Percentiles rank a stretch among this genome's conserved stretches.
Conservation (phyloP, 1,140 invertebrate genomes). For the Bombus vancouverensis region DNA sequence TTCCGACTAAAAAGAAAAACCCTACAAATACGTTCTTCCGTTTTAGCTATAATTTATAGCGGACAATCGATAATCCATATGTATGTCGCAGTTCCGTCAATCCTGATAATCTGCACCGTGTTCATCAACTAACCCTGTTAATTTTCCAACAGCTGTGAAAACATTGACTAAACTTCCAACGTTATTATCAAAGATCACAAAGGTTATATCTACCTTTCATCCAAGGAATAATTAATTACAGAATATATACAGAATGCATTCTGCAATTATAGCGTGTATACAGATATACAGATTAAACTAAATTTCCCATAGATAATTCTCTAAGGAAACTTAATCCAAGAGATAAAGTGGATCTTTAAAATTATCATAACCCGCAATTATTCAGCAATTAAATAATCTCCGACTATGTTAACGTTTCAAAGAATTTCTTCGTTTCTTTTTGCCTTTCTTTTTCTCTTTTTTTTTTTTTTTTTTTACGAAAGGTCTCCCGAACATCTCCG, state of each 20-base stretch:
- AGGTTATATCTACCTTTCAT: not conserved
- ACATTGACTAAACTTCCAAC: not conserved
- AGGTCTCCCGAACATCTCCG: not conserved
- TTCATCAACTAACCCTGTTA: slow-evolving; percentile 16
- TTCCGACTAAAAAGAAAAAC: not conserved
- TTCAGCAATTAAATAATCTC: not conserved
- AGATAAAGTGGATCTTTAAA: not conserved
- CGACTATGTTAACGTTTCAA: too few relatives aligned
- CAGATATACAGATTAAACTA: not conserved
- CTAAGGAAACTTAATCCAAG: not conserved
- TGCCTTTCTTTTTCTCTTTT: too few relatives aligned
- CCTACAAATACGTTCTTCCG: slow-evolving; percentile 15
- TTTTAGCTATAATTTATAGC: slow-evolving; percentile 27
- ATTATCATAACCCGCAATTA: not conserved
- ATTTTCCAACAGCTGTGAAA: not conserved
- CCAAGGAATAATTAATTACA: not conserved
- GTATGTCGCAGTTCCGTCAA: slow-evolving; percentile 38
- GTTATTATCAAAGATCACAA: not conserved
- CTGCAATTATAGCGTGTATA: not conserved
- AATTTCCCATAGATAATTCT: not conserved
- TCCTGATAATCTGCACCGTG: slow-evolving; percentile 24
- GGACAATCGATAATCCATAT: slow-evolving; percentile 27
- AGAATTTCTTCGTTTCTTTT: not conserved
- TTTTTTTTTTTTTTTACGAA: too few relatives aligned
- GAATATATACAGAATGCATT: not conserved